These are phyloP conservation scores for Coelinius sp. DNA, from an alignment of 2,888 invertebrate species.

Conservation along the genomic window DNA sequence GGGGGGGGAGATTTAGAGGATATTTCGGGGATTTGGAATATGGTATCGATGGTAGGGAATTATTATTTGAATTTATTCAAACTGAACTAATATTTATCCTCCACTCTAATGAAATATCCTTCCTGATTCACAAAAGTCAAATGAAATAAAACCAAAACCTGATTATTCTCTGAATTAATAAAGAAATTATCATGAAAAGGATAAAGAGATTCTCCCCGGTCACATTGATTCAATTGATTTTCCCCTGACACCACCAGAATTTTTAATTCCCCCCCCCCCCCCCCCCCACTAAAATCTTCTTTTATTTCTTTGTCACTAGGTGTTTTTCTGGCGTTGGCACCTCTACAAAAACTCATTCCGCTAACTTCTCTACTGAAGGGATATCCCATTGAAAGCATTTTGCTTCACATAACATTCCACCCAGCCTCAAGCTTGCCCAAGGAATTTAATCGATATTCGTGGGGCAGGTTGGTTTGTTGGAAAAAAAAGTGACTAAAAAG, in stretches of 20 bases:
- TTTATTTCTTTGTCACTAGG: slow-evolving; percentile 11
- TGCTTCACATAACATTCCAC: slow-evolving; percentile 32
- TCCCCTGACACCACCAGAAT: background rate
- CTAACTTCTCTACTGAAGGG: background rate
- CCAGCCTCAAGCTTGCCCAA: slow-evolving; percentile 37
- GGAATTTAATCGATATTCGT: slow-evolving; percentile 62
- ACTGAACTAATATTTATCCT: no score
- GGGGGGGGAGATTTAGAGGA: background rate
- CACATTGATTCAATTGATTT: background rate
- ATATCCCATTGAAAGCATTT: slow-evolving; percentile 15
- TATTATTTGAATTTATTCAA: no score
- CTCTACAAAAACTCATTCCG: background rate
- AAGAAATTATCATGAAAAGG: background rate
- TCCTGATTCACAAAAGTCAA: background rate
- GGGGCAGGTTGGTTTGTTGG: slow-evolving; percentile 42
- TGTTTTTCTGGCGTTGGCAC: slow-evolving; percentile 29
- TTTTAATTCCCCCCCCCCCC: slow-evolving; percentile 22
- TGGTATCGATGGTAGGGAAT: no score
- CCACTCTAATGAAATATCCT: background rate
- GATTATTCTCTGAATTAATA: background rate
- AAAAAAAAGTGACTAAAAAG: slow-evolving; percentile 7
- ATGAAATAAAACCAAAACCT: background rate
- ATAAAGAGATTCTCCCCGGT: background rate
- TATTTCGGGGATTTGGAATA: background rate
- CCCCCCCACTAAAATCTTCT: slow-evolving; percentile 2